Evolutionary conservation across 2,797 vertebrate genomes (phyloP).

Genomic region (Phrynocephalus guinanensis): DNA sequence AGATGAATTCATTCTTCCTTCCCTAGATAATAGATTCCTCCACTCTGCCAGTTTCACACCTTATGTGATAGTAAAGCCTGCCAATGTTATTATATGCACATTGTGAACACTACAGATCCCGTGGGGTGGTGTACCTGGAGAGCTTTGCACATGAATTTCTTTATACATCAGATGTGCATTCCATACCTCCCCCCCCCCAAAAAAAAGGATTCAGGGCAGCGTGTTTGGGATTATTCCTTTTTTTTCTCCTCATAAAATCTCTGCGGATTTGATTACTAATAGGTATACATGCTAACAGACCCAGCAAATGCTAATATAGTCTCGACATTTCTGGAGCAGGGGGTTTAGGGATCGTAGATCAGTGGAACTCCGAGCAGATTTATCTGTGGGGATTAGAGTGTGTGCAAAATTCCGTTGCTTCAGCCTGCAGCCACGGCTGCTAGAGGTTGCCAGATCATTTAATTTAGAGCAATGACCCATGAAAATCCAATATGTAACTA

Average conservation of each 20-base stretch:
- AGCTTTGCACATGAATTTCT: too few relatives aligned
- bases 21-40: neutral
- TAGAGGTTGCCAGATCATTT: slow-evolving; percentile 33
- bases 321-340: neutral
- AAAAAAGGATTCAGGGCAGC: neutral
- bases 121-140: neutral
- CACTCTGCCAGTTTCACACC: neutral
- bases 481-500: slow-evolving; percentile 32
- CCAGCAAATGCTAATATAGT: neutral
- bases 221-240: neutral
- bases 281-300: neutral
- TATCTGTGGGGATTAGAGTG: slow-evolving; percentile 21
- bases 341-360: slow-evolving; percentile 4
- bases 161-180: too few relatives aligned
- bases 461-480: slow-evolving; percentile 36
- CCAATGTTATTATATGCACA: neutral
- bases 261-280: neutral
- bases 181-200: too few relatives aligned
- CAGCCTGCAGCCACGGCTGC: neutral
- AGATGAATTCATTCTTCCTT: slow-evolving; percentile 9
- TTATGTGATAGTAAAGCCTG: neutral
- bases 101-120: neutral
- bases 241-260: neutral
- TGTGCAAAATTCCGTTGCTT: slow-evolving; percentile 10
- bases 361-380: slow-evolving; percentile 18